Evolutionary conservation across 2,797 vertebrate genomes (phyloP).

Genomic region (Rousettus madagascariensis): DNA sequence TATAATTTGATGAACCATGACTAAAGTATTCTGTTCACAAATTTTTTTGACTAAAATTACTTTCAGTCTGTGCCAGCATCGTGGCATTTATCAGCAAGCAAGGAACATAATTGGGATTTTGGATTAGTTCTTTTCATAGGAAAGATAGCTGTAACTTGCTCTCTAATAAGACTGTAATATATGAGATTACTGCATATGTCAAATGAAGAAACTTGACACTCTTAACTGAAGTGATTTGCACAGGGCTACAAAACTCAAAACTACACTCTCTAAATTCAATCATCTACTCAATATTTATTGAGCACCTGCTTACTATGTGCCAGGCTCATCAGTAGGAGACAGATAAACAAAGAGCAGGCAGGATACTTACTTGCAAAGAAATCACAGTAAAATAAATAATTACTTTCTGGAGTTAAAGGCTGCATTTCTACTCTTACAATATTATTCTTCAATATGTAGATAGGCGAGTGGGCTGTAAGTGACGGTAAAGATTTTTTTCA

Average conservation of each 20-base stretch:
- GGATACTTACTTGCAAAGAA: too few relatives aligned
- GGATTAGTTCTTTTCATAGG: background rate
- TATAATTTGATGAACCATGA: constrained; percentile 61
- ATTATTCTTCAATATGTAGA: background rate
- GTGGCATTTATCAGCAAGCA: constrained; percentile 45
- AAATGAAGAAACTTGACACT: constrained; percentile 1
- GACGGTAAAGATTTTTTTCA: background rate
- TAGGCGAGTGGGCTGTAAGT: background rate
- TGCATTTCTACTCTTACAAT: too few relatives aligned
- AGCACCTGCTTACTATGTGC: too few relatives aligned
- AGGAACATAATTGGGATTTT: constrained; percentile 36
- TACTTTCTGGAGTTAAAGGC: too few relatives aligned
- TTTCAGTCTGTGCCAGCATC: constrained; percentile 32
- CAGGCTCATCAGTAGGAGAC: too few relatives aligned
- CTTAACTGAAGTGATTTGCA: constrained; percentile 1
- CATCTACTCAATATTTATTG: too few relatives aligned
- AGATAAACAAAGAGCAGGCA: too few relatives aligned
- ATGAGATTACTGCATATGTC: background rate
- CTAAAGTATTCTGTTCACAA: constrained; percentile 66
- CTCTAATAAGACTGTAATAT: background rate
- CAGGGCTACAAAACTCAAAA: background rate
- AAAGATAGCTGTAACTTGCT: constrained; percentile 3
- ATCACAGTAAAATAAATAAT: too few relatives aligned
- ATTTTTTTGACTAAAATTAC: constrained; percentile 56
- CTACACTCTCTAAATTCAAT: too few relatives aligned